Base-by-base conservation (phyloP, 2,888 invertebrate genomes). In the Dione juno region DNA sequence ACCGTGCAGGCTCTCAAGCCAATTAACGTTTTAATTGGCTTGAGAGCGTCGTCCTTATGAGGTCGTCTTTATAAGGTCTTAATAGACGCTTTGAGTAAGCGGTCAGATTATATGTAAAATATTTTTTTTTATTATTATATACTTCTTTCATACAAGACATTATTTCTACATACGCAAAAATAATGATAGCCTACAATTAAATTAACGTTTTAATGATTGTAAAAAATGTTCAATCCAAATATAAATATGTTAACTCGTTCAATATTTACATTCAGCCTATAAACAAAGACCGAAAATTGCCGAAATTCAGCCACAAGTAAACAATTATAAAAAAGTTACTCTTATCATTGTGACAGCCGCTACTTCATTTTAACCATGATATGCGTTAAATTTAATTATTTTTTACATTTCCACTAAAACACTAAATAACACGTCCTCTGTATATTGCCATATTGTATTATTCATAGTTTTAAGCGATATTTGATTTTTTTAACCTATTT, bases 261-360 rank as follows among this genome's bases (percentile, higher is more conserved):
- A 73, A 73, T 64, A 71, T 73, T 71, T 69, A 61, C 63, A 19
- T 11, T 21, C 50, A 16, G 11, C 57, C 16, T 21, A 40, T 28
- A 57, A 28, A 63, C 63, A 66, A 66, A 73, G 66, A n/a, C n/a
- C n/a, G n/a, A n/a, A 69, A 53, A 64, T 50, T 70, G 37, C 72
- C 70, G 28, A 72, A 72, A 67, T 67, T 72, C 67, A 41, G 19
- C 43, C 14, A 35, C 43, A 48, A 59, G 72, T 67, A 70, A 72
- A 72, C 64, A 70, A 40, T 59, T 66, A 57, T 64, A 43, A 70
- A 70, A 71, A 69, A 40, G 28, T 61, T 69, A 16, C 50, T 45
- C 45, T 67, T 67, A 72, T 72, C 72, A 63, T 28, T 67, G 43
- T 70, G 64, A 53, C 70, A 64, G 54, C 45, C 8, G 64, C 69